Conservation (phyloP, 2,888 invertebrate species). For the Hirtodrosophila duncani region DNA sequence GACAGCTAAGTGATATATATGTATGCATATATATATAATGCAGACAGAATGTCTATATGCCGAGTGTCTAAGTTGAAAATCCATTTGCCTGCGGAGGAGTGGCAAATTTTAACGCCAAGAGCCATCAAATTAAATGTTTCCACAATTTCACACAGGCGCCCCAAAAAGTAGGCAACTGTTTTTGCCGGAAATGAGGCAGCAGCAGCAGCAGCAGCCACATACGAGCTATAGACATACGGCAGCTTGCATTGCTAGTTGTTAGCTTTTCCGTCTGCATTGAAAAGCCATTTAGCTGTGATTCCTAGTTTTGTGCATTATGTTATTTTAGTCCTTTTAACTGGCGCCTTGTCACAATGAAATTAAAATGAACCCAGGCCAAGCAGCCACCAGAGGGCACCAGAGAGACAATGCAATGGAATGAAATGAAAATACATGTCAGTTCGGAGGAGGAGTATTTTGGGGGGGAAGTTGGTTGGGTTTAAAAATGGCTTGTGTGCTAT, state of each 20-base stretch:
- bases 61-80: no score
- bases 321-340: slow-evolving; percentile 23
- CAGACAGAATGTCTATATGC: no score
- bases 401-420: slow-evolving; percentile 16
- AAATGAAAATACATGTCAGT: slow-evolving; percentile 28
- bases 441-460: slow-evolving; percentile 8
- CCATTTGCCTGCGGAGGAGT: slow-evolving; percentile 30
- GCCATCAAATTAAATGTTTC: slow-evolving; percentile 56
- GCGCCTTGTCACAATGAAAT: slow-evolving; percentile 24
- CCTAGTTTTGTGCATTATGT: slow-evolving; percentile 30
- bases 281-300: slow-evolving; percentile 35
- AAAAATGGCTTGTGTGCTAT: no score
- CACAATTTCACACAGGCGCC: slow-evolving; percentile 5
- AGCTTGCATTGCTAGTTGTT: slow-evolving; percentile 28
- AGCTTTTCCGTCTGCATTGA: slow-evolving; percentile 33
- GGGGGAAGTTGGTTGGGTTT: neutral
- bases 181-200: slow-evolving; percentile 40
- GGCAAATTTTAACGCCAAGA: slow-evolving; percentile 55
- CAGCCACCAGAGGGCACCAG: neutral
- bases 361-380: slow-evolving; percentile 5
- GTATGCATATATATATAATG: no score
- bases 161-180: slow-evolving; percentile 44
- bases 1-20: no score
- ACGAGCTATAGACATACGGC: no score
- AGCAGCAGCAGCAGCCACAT: slow-evolving; percentile 1